Conservation (phyloP, 2,888 invertebrate species). For the Ethmia dodecea region DNA sequence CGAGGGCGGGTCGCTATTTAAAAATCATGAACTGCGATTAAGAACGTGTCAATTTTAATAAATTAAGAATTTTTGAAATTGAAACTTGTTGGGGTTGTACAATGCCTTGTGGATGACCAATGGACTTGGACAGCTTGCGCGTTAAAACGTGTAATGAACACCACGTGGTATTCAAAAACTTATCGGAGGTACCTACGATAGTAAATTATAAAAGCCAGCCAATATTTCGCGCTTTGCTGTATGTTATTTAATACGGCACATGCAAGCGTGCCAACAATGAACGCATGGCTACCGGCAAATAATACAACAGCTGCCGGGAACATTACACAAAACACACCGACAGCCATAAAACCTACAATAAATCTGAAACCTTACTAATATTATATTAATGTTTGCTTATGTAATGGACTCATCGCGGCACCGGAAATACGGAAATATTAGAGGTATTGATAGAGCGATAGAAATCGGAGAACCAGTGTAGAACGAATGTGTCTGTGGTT, state of each 20-base stretch:
- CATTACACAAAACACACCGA: constrained; percentile 22
- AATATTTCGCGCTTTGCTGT: constrained; percentile 29
- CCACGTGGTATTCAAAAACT: too few species aligned
- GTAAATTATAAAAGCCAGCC: constrained; percentile 24
- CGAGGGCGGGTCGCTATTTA: too few species aligned
- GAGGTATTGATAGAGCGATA: not conserved
- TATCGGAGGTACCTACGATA: too few species aligned
- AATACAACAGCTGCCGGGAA: constrained; percentile 39
- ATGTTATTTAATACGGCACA: constrained; percentile 38
- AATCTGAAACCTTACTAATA: constrained; percentile 18
- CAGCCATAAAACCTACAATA: constrained; percentile 11
- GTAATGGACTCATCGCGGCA: constrained; percentile 20
- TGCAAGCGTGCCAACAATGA: constrained; percentile 40
- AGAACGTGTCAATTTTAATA: too few species aligned
- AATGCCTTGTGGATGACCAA: too few species aligned
- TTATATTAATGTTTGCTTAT: constrained; percentile 20
- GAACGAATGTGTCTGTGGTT: too few species aligned
- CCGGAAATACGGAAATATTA: constrained; percentile 9
- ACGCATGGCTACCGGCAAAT: constrained; percentile 38
- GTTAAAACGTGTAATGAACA: too few species aligned
- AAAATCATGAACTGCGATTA: too few species aligned
- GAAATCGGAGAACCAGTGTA: too few species aligned
- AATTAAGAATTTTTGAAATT: too few species aligned
- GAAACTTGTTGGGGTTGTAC: too few species aligned
- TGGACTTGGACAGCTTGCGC: too few species aligned